A percentile compares a stretch with the other conserved stretches of the same genome.
Conservation (phyloP, 2,888 invertebrate genomes). For the Physocephala rufipes region DNA sequence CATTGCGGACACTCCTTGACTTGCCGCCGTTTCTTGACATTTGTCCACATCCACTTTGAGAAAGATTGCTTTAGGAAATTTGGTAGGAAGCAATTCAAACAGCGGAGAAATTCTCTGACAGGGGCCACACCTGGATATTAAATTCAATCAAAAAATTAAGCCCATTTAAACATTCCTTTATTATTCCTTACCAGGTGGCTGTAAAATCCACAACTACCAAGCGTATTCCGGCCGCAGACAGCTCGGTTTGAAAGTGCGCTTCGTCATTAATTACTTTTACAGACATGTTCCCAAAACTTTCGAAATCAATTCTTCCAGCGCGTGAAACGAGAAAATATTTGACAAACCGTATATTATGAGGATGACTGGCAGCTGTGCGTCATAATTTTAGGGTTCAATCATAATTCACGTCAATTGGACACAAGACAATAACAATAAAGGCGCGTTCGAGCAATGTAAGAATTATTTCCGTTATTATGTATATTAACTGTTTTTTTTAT, state of each 20-base stretch:
- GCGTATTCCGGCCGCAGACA: slow-evolving; percentile 85
- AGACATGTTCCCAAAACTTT: slow-evolving; percentile 51
- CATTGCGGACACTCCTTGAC: slow-evolving; percentile 94
- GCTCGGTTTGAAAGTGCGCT: slow-evolving; percentile 84
- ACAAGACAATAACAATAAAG: too few species aligned
- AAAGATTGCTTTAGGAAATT: slow-evolving; percentile 90
- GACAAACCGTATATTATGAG: slow-evolving; percentile 5
- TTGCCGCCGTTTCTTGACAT: slow-evolving; percentile 87
- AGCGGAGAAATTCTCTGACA: slow-evolving; percentile 94
- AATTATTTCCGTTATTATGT: too few species aligned
- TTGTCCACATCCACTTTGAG: slow-evolving; percentile 91
- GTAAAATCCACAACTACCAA: slow-evolving; percentile 95
- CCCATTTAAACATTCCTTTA: too few species aligned
- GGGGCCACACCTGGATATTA: slow-evolving; percentile 86
- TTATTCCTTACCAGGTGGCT: slow-evolving; percentile 79
- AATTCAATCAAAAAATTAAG: too few species aligned
- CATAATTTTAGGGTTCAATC: background rate
- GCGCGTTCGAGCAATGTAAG: too few species aligned
- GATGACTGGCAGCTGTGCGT: slow-evolving; percentile 35
- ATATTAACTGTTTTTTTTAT: too few species aligned
- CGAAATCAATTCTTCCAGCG: slow-evolving; percentile 43
- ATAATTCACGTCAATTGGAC: too few species aligned
- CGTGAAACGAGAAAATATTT: slow-evolving; percentile 48
- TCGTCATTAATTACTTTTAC: slow-evolving; percentile 65
- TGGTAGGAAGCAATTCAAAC: slow-evolving; percentile 86